These are phyloP conservation scores for Chionoecetes opilio DNA, from an alignment of 1,140 invertebrate genomes.

Conservation along the genomic window DNA sequence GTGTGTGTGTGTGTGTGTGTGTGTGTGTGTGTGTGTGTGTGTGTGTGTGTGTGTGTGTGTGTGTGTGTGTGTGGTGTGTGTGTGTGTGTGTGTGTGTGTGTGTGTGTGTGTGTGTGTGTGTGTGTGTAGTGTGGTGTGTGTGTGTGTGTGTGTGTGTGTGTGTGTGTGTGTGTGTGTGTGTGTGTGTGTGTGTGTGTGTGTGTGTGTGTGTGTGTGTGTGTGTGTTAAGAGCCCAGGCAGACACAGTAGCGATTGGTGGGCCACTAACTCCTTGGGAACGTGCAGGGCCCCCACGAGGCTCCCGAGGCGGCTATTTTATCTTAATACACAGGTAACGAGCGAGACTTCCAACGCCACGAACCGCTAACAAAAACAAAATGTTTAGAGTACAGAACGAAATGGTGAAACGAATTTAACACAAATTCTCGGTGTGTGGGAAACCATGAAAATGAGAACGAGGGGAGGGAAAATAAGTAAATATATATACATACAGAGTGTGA, in stretches of 20 bases:
- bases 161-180: constrained; percentile 7
- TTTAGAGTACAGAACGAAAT: neutral
- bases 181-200: neutral
- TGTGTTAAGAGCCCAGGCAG: neutral
- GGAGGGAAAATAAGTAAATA: neutral
- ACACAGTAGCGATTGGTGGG: neutral
- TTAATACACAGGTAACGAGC: neutral
- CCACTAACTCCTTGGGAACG: neutral
- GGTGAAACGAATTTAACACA: neutral
- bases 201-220: no score
- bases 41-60: neutral
- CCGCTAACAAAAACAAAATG: neutral
- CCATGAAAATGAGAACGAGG: neutral
- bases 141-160: constrained; percentile 18
- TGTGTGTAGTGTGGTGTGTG: constrained; percentile 17
- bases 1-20: constrained; percentile 7
- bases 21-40: neutral
- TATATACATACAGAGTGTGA: constrained; percentile 6
- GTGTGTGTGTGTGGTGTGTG: no score
- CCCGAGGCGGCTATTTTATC: neutral
- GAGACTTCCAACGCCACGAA: neutral
- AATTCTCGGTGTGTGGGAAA: neutral
- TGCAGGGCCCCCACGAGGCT: neutral
- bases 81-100: no score
- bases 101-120: neutral